phyloP scores from a whole-genome alignment of 2,797 vertebrate genomes.

The Masticophis lateralis region DNA sequence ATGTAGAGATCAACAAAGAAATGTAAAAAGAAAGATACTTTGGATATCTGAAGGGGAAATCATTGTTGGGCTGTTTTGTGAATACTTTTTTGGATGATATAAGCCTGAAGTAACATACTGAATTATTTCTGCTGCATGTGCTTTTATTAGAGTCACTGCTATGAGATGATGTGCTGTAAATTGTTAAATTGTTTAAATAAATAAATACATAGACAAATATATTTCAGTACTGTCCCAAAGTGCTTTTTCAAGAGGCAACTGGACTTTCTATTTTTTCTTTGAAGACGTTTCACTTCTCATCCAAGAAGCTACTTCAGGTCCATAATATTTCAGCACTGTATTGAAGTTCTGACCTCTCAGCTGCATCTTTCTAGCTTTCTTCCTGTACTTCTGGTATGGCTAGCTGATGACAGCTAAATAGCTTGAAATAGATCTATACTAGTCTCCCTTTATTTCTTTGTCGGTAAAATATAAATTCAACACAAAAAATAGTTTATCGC shows the following conservation, averaged over 20 bases:
- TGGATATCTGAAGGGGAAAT: not conserved
- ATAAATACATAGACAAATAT: not conserved
- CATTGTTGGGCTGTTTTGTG: not conserved
- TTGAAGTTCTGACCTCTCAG: not conserved
- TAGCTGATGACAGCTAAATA: too few relatives aligned
- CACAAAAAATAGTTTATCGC: too few relatives aligned
- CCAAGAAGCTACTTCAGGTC: too few relatives aligned
- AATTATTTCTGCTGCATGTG: not conserved
- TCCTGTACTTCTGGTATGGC: not conserved
- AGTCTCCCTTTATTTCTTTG: too few relatives aligned
- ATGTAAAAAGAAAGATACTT: not conserved
- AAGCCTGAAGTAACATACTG: not conserved
- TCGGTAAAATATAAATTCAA: too few relatives aligned
- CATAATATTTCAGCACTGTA: not conserved
- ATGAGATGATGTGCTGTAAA: not conserved
- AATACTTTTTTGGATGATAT: not conserved
- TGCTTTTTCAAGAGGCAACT: too few relatives aligned
- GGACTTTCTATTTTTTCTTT: too few relatives aligned
- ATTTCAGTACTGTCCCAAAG: not conserved
- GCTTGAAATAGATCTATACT: too few relatives aligned
- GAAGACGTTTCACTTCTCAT: too few relatives aligned
- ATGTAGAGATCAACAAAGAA: not conserved
- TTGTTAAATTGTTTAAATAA: not conserved
- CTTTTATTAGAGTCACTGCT: not conserved
- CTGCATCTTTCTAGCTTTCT: not conserved